Evolutionary conservation across 2,888 invertebrate species (phyloP).

Genomic region (Euproctis similis): DNA sequence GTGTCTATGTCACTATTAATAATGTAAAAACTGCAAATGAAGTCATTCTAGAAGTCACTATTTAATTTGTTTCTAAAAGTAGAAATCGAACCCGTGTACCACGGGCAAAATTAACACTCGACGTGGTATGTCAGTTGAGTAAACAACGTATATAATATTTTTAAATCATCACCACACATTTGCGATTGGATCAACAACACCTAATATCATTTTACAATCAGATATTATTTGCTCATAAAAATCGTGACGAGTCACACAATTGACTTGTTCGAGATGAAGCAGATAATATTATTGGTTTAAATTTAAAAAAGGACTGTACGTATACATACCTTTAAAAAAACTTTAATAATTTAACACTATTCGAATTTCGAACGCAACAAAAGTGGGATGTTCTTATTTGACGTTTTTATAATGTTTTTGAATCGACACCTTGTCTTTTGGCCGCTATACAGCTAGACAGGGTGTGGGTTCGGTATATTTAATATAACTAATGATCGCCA

Average conservation of each 20-base stretch:
- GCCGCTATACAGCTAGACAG: too few relatives aligned
- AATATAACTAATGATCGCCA: too few relatives aligned
- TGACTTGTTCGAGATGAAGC: conserved; percentile 1
- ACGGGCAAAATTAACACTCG: too few relatives aligned
- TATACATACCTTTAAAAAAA: conserved; percentile 1
- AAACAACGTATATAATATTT: too few relatives aligned
- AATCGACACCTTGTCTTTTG: conserved; percentile 3
- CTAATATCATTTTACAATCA: conserved; percentile 7
- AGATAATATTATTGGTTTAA: conserved; percentile 1
- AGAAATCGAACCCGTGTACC: too few relatives aligned
- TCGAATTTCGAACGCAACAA: conserved; percentile 2
- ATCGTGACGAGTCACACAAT: conserved; percentile 2
- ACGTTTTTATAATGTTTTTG: conserved; percentile 1
- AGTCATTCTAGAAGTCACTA: too few relatives aligned
- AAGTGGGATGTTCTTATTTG: conserved; percentile 1
- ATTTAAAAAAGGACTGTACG: conserved; percentile 1
- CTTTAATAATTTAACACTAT: conserved; percentile 6
- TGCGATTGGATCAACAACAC: not conserved
- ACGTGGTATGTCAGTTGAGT: too few relatives aligned
- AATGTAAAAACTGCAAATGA: too few relatives aligned
- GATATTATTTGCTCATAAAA: conserved; percentile 6
- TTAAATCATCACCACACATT: too few relatives aligned
- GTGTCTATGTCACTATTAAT: too few relatives aligned
- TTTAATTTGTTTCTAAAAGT: too few relatives aligned
- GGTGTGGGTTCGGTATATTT: conserved; percentile 3